These are phyloP conservation scores for Mythimna loreyi DNA, from an alignment of 2,888 invertebrate genomes.

Conservation along the genomic window DNA sequence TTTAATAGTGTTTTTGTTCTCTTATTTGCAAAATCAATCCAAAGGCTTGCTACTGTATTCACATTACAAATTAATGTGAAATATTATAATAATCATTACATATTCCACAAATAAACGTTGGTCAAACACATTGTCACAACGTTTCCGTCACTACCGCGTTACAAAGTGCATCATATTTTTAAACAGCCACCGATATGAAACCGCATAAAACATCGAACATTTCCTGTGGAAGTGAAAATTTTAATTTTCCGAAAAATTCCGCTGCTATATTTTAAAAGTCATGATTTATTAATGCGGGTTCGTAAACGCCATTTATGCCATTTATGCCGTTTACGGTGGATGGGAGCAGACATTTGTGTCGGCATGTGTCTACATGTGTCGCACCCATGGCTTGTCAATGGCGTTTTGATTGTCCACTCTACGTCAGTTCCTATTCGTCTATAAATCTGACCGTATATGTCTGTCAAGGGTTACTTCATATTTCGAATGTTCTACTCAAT, in stretches of 20 bases:
- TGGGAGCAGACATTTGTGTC: conserved; percentile 75
- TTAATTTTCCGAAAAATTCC: conserved; percentile 81
- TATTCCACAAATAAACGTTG: conserved; percentile 51
- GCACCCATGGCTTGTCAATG: conserved; percentile 70
- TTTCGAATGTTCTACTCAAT: conserved; percentile 11
- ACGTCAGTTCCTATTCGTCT: conserved; percentile 45
- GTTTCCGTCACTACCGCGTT: conserved; percentile 68
- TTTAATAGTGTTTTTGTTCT: conserved; percentile 3
- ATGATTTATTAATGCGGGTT: conserved; percentile 85
- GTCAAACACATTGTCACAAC: conserved; percentile 56
- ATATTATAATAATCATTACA: conserved; percentile 33
- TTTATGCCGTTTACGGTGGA: conserved; percentile 80
- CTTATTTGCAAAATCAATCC: conserved; percentile 8
- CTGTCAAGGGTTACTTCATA: conserved; percentile 32
- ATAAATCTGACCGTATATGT: conserved; percentile 25
- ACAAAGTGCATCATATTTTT: conserved; percentile 79
- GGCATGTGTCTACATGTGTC: conserved; percentile 72
- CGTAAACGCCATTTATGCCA: conserved; percentile 81
- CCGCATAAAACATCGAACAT: conserved; percentile 83
- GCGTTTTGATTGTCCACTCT: conserved; percentile 65
- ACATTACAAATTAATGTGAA: conserved; percentile 43
- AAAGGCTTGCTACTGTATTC: conserved; percentile 13
- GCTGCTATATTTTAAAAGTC: conserved; percentile 84
- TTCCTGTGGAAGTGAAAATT: conserved; percentile 81
- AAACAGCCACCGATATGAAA: conserved; percentile 77